Evolutionary conservation across 2,888 invertebrate genomes (phyloP), one percentile per base, ranked within the genome.

Genomic region (Heliconius hortense): DNA sequence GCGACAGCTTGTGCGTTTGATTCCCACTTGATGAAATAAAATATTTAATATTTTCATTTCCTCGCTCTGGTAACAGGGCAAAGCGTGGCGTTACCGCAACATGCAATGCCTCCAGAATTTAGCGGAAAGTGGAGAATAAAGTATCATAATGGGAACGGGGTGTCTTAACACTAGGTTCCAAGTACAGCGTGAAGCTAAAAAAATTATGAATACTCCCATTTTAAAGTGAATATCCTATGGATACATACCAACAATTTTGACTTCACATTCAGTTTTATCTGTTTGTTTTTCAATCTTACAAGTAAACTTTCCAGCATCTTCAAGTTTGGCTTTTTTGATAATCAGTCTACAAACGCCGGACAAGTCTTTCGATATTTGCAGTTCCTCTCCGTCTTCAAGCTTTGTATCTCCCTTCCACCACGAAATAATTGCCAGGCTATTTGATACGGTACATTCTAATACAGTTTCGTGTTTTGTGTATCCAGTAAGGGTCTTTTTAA

Each of bases 391-490:
- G 78, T 98, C 97, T 92, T 97, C 94, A n/a, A 98, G 86, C 86
- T 97, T 97, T 31, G 94, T 95, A 53, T 96, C 96, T 83, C 96
- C 98, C 88, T 96, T 97, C 92, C 96, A 97, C 99, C 99, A 99
- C 72, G 96, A 96, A n/a, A 99, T 97, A 82, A 97, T 96, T 13
- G 99, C 99, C 90, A 99, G 96, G 83, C 97, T 97, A 87, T 97
- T 98, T 86, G 97, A 99, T 66, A 99, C 97, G 59, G 97, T 96
- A 93, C 99, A 99, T 89, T 99, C 99, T 82, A 99, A 94, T 76
- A 96, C 95, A 1, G 97, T 96, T 88, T 99, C 99, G 88, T 99
- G 99, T 83, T 96, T 96, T 0, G 97, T 97, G 87, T 97, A 98
- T 28, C 99, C 98, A 83, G 97, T 98, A 66, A 96, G 95, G 82